These are phyloP conservation scores for Tromatobia lineatoria DNA, from an alignment of 2,888 invertebrate species.

Conservation along the genomic window DNA sequence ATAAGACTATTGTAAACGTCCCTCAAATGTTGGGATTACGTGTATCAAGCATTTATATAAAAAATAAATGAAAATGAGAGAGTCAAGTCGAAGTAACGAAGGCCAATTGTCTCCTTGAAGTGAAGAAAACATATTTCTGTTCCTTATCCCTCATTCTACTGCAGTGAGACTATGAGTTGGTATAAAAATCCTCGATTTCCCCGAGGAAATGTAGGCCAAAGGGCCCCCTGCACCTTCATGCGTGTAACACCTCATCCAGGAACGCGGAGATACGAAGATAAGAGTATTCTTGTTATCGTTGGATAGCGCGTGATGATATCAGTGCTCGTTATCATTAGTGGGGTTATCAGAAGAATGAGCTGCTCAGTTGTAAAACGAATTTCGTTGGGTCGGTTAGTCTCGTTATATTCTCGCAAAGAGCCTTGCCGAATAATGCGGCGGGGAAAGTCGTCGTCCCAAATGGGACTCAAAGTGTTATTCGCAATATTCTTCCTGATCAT, in stretches of 20 bases:
- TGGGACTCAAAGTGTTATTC: slow-evolving; percentile 28
- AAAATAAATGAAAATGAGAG: no score
- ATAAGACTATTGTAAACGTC: no score
- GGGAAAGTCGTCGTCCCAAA: slow-evolving; percentile 34
- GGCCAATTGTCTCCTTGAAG: no score
- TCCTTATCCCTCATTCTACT: no score
- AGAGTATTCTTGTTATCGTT: slow-evolving; percentile 75
- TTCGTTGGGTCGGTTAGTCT: slow-evolving; percentile 1
- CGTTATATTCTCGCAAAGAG: neutral
- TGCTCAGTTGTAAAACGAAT: slow-evolving; percentile 60
- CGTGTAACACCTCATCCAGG: slow-evolving; percentile 63
- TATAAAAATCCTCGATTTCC: neutral
- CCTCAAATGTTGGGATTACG: no score
- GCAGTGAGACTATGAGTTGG: no score
- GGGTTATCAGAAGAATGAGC: slow-evolving; percentile 44
- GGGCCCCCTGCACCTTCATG: slow-evolving; percentile 55
- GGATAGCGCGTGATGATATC: slow-evolving; percentile 77
- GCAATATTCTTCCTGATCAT: slow-evolving; percentile 26
- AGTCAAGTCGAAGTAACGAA: no score
- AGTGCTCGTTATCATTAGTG: slow-evolving; percentile 74
- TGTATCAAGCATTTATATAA: no score
- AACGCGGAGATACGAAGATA: slow-evolving; percentile 75
- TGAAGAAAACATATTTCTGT: no score
- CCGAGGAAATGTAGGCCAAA: slow-evolving; percentile 73
- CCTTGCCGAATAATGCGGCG: slow-evolving; percentile 44